phyloP scores from a whole-genome alignment of 2,888 invertebrate species.

The Cryptus viduatorius region DNA sequence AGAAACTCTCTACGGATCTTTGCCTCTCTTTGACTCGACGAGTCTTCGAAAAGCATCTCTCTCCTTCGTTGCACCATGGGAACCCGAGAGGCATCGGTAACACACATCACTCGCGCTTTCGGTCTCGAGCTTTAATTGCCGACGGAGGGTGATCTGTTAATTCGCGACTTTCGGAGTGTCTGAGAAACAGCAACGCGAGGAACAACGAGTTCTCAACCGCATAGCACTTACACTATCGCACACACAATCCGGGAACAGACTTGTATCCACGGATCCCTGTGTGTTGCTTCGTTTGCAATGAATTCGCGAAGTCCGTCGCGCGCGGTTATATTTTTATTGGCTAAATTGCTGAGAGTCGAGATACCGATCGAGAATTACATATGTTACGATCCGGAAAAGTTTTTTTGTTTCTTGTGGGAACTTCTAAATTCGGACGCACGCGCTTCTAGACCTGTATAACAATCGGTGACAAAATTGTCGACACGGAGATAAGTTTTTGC shows the following conservation, averaged over 20 bases:
- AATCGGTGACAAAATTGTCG: no score
- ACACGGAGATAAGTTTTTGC: no score
- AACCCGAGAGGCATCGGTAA: conserved; percentile 64
- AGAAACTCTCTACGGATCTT: conserved; percentile 15
- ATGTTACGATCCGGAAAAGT: not conserved
- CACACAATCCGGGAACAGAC: not conserved
- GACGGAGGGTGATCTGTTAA: conserved; percentile 81
- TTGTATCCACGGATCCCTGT: not conserved
- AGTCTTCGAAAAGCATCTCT: conserved; percentile 7
- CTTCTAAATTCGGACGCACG: no score
- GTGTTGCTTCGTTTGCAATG: conserved; percentile 15
- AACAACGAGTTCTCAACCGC: conserved; percentile 26
- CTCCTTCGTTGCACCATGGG: conserved; percentile 71
- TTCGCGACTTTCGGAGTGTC: conserved; percentile 79
- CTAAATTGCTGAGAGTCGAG: conserved; percentile 21
- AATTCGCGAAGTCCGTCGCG: conserved; percentile 11
- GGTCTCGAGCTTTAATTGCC: conserved; percentile 80
- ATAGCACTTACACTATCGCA: not conserved
- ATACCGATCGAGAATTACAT: conserved; percentile 23
- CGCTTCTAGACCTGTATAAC: no score
- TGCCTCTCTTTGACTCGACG: conserved; percentile 23
- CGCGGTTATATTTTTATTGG: conserved; percentile 9
- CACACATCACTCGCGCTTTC: conserved; percentile 64
- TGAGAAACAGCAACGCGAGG: conserved; percentile 72
- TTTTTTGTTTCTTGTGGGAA: no score